These are phyloP conservation scores for Paedocypris micromegethes DNA, from an alignment of 2,797 vertebrate genomes.

Conservation along the genomic window DNA sequence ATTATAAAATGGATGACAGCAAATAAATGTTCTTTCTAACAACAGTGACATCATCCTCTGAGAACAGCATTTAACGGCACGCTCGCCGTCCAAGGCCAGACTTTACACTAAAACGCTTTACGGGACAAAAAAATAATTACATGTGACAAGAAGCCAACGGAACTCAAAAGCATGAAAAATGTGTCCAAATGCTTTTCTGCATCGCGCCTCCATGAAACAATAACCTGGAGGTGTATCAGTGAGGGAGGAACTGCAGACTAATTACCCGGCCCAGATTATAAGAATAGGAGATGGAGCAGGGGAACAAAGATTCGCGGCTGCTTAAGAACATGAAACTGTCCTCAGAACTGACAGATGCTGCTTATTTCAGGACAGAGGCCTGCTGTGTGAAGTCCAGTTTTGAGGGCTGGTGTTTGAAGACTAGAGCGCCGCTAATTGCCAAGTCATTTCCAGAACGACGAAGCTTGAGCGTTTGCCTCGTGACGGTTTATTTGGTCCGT, in stretches of 20 bases:
- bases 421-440: conserved; percentile 71
- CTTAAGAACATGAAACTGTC: conserved; percentile 74
- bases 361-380: conserved; percentile 72
- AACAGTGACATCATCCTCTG: not conserved
- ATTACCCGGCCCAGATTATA: conserved; percentile 72
- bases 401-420: conserved; percentile 70
- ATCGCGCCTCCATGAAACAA: conserved; percentile 46
- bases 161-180: conserved; percentile 30
- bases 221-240: conserved; percentile 62
- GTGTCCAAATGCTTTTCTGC: conserved; percentile 37
- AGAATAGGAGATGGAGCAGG: conserved; percentile 68
- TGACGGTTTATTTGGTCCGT: conserved; percentile 50
- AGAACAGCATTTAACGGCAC: conserved; percentile 1
- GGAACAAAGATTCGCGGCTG: conserved; percentile 71
- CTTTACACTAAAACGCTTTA: not conserved
- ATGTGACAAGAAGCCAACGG: conserved; percentile 13
- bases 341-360: conserved; percentile 80
- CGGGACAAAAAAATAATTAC: conserved; percentile 16
- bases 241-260: conserved; percentile 70
- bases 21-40: not conserved
- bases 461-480: conserved; percentile 64
- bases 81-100: conserved; percentile 2
- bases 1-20: too few relatives aligned
- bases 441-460: conserved; percentile 66
- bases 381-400: conserved; percentile 71